Evolutionary conservation across 2,113 vertebrate genomes (phyloP).

Genomic region (Rynchops niger): DNA sequence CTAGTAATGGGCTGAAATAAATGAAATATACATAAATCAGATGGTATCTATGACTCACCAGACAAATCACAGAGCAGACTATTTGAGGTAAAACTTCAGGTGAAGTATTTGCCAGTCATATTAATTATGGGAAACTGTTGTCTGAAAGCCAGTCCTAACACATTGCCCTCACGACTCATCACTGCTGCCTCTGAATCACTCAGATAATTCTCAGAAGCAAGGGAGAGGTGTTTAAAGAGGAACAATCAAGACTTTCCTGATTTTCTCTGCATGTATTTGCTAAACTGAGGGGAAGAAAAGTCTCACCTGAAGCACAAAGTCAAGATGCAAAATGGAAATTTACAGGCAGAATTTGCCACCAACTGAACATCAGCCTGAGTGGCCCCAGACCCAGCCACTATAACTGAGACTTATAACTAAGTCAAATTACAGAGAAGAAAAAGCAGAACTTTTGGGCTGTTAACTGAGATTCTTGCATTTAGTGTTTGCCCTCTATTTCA

Average conservation of each 20-base stretch:
- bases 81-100: constrained; percentile 40
- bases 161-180: constrained; percentile 46
- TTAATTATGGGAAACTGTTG: constrained; percentile 61
- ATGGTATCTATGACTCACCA: constrained; percentile 55
- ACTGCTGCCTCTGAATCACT: constrained; percentile 47
- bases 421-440: not conserved
- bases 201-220: constrained; percentile 37
- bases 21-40: constrained; percentile 37
- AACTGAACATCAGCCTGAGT: not conserved
- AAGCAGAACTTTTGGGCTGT: not conserved
- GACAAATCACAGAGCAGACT: constrained; percentile 37
- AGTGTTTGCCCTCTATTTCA: not conserved
- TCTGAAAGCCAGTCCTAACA: constrained; percentile 36
- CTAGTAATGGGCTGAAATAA: constrained; percentile 4
- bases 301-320: not conserved
- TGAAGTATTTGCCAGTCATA: constrained; percentile 46
- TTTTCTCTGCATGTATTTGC: not conserved
- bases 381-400: accelerated
- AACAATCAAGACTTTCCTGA: constrained; percentile 16
- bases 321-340: constrained; percentile 8
- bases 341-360: not conserved
- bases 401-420: not conserved
- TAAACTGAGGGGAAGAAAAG: not conserved
- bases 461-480: not conserved
- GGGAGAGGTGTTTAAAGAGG: constrained; percentile 14